Conservation (phyloP, 2,797 vertebrate genomes). For the Syngnathus acus region DNA sequence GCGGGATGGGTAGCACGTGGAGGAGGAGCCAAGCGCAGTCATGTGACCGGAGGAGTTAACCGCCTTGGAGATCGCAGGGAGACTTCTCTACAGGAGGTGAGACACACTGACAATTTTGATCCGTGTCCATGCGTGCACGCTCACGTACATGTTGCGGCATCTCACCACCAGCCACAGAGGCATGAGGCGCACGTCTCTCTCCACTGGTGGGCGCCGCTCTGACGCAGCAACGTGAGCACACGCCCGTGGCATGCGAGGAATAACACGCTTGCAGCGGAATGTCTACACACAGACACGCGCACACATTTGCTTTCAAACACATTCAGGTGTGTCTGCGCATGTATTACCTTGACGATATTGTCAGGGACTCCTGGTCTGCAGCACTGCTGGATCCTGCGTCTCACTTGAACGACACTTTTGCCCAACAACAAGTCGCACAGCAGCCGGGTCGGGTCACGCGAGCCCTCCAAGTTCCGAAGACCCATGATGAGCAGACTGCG, state of each 20-base stretch:
- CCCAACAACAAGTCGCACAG: slow-evolving; percentile 84
- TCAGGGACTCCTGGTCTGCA: slow-evolving; percentile 45
- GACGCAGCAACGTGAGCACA: slow-evolving; percentile 65
- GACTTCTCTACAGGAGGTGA: background rate
- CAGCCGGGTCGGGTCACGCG: slow-evolving; percentile 70
- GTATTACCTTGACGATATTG: slow-evolving; percentile 52
- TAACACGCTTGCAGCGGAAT: slow-evolving; percentile 59
- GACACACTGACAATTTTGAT: background rate
- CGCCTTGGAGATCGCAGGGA: background rate
- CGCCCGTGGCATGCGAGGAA: slow-evolving; percentile 62
- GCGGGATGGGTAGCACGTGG: background rate
- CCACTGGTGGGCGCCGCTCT: slow-evolving; percentile 74
- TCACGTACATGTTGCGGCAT: background rate
- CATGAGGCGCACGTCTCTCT: slow-evolving; percentile 75
- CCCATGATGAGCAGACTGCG: slow-evolving; percentile 84
- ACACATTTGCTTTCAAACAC: background rate
- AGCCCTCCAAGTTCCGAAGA: slow-evolving; percentile 82
- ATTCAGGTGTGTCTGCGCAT: too few relatives aligned
- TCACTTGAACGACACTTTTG: slow-evolving; percentile 50
- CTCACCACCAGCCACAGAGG: slow-evolving; percentile 83
- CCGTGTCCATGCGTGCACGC: background rate
- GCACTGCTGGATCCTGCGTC: slow-evolving; percentile 52
- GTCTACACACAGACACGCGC: slow-evolving; percentile 34
- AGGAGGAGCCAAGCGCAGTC: background rate
- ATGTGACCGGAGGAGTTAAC: too few relatives aligned